These are phyloP conservation scores for Echiichthys vipera DNA, from an alignment of 2,797 vertebrate genomes.

Conservation along the genomic window DNA sequence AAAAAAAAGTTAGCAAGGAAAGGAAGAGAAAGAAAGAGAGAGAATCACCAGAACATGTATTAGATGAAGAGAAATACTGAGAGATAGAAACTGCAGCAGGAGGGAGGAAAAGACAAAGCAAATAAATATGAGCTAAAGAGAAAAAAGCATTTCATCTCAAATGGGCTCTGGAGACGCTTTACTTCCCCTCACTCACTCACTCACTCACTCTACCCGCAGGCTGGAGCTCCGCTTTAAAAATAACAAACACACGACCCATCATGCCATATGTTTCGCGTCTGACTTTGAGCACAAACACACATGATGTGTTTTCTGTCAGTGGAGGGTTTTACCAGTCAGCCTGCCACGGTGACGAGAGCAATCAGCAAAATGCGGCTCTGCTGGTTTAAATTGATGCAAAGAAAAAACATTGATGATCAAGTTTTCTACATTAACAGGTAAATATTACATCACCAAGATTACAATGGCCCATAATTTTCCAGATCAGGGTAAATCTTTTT, in stretches of 20 bases:
- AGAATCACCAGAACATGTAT: neutral
- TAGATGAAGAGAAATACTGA: neutral
- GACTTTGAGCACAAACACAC: neutral
- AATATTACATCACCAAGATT: neutral
- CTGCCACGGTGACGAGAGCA: neutral
- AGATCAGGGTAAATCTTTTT: too few relatives aligned
- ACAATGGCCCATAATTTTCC: too few relatives aligned
- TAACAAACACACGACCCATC: conserved; percentile 11
- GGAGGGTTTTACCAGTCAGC: neutral
- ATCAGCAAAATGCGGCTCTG: neutral
- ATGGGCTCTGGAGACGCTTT: conserved; percentile 20
- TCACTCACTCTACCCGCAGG: conserved; percentile 7
- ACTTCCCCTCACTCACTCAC: too few relatives aligned
- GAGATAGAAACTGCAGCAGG: neutral
- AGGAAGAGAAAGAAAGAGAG: neutral
- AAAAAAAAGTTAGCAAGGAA: too few relatives aligned
- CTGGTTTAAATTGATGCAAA: neutral
- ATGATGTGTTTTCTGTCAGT: neutral
- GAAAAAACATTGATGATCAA: neutral
- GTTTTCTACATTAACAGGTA: too few relatives aligned
- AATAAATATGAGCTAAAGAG: neutral
- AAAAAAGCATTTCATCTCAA: neutral
- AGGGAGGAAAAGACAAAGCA: neutral
- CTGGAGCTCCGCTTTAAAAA: conserved; percentile 4
- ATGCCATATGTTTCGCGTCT: neutral